Evolutionary conservation across 2,888 invertebrate species (phyloP).

Genomic region (Spialia ferax): DNA sequence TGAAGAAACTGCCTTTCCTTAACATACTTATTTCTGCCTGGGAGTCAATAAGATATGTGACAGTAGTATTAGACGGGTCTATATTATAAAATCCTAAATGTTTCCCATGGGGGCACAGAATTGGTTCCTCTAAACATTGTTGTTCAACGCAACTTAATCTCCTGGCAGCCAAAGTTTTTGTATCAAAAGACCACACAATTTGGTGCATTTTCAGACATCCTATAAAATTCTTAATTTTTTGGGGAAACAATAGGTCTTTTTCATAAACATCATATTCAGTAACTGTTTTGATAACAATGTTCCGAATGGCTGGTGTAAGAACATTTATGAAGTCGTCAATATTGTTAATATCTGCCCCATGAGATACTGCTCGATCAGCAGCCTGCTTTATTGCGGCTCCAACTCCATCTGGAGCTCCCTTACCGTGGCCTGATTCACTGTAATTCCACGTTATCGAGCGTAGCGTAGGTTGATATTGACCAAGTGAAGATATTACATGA

Average conservation of each 20-base stretch:
- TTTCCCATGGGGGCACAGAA: slow-evolving; percentile 2
- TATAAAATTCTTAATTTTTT: neutral
- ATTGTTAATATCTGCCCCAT: neutral
- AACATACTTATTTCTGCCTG: neutral
- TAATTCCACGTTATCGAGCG: neutral
- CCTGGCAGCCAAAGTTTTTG: neutral
- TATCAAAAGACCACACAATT: neutral
- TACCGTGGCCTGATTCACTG: neutral
- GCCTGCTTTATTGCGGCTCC: neutral
- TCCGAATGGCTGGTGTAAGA: neutral
- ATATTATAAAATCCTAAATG: neutral
- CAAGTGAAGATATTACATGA: neutral
- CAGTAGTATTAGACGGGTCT: neutral
- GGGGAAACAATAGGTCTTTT: slow-evolving; percentile 1
- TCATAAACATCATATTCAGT: neutral
- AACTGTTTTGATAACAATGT: neutral
- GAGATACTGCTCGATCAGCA: neutral
- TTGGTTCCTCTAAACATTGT: neutral
- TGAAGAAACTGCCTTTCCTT: neutral
- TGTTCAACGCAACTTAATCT: neutral
- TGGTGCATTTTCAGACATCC: neutral
- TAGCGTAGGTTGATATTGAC: neutral
- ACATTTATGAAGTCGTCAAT: neutral
- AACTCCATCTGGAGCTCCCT: neutral
- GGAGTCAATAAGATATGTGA: neutral